These are phyloP conservation scores for Alouatta palliata DNA, from an alignment of 2,113 vertebrate genomes.

Conservation along the genomic window DNA sequence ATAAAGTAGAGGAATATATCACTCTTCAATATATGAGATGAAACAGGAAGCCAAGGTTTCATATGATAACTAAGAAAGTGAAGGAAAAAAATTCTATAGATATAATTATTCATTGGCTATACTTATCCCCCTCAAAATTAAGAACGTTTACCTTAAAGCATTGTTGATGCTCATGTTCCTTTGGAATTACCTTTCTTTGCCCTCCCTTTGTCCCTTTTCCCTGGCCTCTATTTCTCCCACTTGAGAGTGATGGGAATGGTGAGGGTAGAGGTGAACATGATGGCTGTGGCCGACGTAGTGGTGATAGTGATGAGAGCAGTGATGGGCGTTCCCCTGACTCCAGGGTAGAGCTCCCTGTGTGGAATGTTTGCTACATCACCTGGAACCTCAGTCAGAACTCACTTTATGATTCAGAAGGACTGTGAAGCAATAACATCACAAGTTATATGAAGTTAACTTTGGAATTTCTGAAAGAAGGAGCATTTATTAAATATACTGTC, in stretches of 20 bases:
- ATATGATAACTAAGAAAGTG: background rate
- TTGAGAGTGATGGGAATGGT: background rate
- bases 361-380: conserved; percentile 79
- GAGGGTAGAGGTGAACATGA: no score
- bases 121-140: background rate
- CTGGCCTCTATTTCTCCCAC: background rate
- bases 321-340: background rate
- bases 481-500: background rate
- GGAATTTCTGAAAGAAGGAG: background rate
- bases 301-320: fast-evolving
- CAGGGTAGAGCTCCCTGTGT: conserved; percentile 44
- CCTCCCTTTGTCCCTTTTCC: background rate
- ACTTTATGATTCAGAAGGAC: conserved; percentile 67
- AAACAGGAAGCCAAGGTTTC: background rate
- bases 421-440: conserved; percentile 42
- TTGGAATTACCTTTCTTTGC: background rate
- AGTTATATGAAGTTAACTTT: background rate
- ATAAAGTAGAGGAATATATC: background rate
- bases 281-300: background rate
- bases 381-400: conserved; percentile 73
- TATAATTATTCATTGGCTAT: background rate
- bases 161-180: fast-evolving
- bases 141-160: conserved; percentile 1
- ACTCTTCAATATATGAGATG: background rate
- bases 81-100: background rate